Base-by-base conservation (phyloP, 2,113 vertebrate genomes). In the Etia nguti region DNA sequence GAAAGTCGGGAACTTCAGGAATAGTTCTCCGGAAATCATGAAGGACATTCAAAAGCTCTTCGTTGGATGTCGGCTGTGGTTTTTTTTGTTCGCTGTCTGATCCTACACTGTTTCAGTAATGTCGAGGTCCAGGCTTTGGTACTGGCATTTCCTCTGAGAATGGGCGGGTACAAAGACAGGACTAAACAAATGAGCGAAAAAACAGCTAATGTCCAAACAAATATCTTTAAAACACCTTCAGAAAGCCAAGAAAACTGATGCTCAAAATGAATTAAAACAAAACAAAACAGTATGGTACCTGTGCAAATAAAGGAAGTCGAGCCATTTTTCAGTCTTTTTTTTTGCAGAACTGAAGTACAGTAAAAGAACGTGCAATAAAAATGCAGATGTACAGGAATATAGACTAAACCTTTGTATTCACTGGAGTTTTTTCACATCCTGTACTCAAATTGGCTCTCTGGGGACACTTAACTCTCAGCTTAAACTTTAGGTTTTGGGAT, bases 361-460 rank as follows among this genome's bases (percentile, higher is more conserved):
- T 70, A 48, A 41, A 55, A 52, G 43, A 79, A 9, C 1, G 4
- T 73, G 77, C n/a, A 31, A 9, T 55, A 16, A 57, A 79, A 41
- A 50, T 50, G 55, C 80, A 31, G 62, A 90, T 86, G 62, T 52
- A 81, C 62, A 60, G 41, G 22, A 83, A 84, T 85, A n/a, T 34
- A 80, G 68, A 24, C 56, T 77, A 41, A 86, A 86, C 24, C 22
- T 79, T 7, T 70, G 41, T 80, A 86, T 56, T 81, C 65, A 31
- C 68, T 22, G 20, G 65, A 50, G 80, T 70, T 75, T 82, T 65
- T 60, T 36, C 10, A 56, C 29, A 89, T 85, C 54, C 73, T 88
- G 22, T 86, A 79, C 85, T 90, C 55, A 94, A 90, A 93, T 85
- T 94, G 81, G 68, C 77, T 94, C 84, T 92, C 91, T 16, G 26